Evolutionary conservation across 1,140 invertebrate species (phyloP).

Genomic region (Drosophila sucinea): DNA sequence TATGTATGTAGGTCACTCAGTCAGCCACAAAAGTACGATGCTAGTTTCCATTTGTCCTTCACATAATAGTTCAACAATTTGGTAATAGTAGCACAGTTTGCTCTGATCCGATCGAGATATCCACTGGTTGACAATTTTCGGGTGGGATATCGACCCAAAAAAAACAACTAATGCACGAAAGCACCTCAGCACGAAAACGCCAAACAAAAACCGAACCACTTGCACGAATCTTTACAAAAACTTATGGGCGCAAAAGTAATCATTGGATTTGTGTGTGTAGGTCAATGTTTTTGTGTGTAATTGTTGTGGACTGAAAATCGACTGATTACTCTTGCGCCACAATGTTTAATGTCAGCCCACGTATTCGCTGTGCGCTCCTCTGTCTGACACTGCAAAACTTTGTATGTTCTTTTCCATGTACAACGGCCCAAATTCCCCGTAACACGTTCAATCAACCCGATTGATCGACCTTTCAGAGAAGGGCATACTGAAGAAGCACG

Average conservation of each 20-base stretch:
- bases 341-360: conserved; percentile 34
- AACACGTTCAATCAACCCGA: conserved; percentile 27
- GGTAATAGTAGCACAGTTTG: too few relatives aligned
- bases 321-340: conserved; percentile 24
- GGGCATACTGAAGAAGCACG: conserved; percentile 94
- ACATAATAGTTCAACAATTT: too few relatives aligned
- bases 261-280: neutral
- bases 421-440: conserved; percentile 19
- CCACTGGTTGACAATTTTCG: too few relatives aligned
- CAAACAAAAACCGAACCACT: conserved; percentile 5
- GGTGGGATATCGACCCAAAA: neutral
- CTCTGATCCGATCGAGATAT: neutral
- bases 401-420: conserved; percentile 77
- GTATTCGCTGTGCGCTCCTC: conserved; percentile 42
- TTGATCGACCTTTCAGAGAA: conserved; percentile 88
- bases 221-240: neutral
- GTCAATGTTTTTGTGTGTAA: too few relatives aligned
- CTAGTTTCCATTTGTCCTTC: too few relatives aligned
- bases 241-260: conserved; percentile 18
- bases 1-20: too few relatives aligned
- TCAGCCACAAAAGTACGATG: too few relatives aligned
- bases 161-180: conserved; percentile 3
- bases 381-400: conserved; percentile 71
- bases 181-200: conserved; percentile 11
- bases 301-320: neutral